Evolutionary conservation across 1,140 invertebrate genomes (phyloP), one percentile per base, ranked within the genome.

Genomic region (Trichonephila inaurata): DNA sequence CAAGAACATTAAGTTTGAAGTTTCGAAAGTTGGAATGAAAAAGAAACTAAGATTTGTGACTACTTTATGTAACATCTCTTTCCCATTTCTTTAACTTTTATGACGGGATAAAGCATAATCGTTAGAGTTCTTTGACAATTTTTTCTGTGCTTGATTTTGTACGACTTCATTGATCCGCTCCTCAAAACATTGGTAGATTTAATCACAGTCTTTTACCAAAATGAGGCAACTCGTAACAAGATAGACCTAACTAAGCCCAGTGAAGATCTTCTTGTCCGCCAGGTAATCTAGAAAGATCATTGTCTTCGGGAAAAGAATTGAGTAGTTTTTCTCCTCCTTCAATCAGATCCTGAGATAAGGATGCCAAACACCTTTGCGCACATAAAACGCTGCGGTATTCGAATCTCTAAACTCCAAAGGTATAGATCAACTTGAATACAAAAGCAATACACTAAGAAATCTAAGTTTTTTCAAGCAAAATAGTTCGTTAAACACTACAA

Each of bases 201-300:
- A 77, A 77, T 77, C 69, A 77, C 28, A 18, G 12, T 33, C 28
- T 77, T 72, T 77, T 33, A 24, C 24, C n/a, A 6, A 77, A 40
- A 77, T 77, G 69, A 77, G 69, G 2, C 24, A 24, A 77, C 69
- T 33, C 69, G 10, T 28, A 77, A 77, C 69, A 33, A 77, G 69
- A 40, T 40, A 77, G 69, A 16, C 28, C 69, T 77, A 77, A 40
- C 24, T 40, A 77, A 72, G 69, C 69, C 24, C n/a, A 28, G 14
- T 12, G 14, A 72, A 28, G 66, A 69, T 69, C 66, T 24, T 69
- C 66, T 69, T 33, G 69, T 77, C 69, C 69, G 16, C 69, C 28
- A 77, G 28, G 69, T 77, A 77, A 77, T 77, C 69, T 40, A 33
- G 24, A 77, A 72, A 77, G 28, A 77, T 77, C 10, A 33, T 40